Base-by-base conservation (phyloP, 2,888 invertebrate species). In the Dryomyza anilis region DNA sequence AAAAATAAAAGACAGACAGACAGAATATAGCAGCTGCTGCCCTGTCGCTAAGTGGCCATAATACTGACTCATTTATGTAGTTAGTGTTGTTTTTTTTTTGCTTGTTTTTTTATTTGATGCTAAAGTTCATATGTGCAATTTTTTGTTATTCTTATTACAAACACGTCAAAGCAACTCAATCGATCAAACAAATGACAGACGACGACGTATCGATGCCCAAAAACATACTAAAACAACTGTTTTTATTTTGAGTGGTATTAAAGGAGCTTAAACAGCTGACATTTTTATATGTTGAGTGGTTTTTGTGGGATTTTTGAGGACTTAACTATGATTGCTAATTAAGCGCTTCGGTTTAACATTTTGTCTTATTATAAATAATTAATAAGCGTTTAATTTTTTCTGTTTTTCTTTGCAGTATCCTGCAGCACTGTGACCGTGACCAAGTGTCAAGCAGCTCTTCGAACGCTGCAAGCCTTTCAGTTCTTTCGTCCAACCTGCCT, bases 401-500 rank as follows among this genome's bases (percentile, higher is more conserved):
- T 61, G 16, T 67, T 69, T 66, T 57, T 64, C 63, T 64, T 85
- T 87, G 63, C 89, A 95, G 95, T 95, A 84, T 94, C 95, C 75
- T 95, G 95, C 84, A 94, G 95, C 73, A 95, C 95, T 69, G 93
- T 94, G 78, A 95, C 95, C 67, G 94, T 95, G 82, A 93, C 93
- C 74, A 95, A 95, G 86, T 95, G 95, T 86, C 94, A 94, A 85
- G 94, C 94, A 62, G 95, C 95, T 36, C 87, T 95, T 78, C 88
- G 91, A 75, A 95, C 94, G 65, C 86, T 95, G 77, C 94, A 94
- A 86, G 93, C 93, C 67, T 95, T 95, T 83, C 92, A 94, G 79
- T 95, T 94, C 89, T 95, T 95, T 87, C 92, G 92, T 81, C 95
- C 95, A 76, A 95, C 95, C 74, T 95, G 95, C 84, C 89, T 95